Evolutionary conservation across 2,797 vertebrate genomes (phyloP).

Genomic region (Cyprinodon diabolis): DNA sequence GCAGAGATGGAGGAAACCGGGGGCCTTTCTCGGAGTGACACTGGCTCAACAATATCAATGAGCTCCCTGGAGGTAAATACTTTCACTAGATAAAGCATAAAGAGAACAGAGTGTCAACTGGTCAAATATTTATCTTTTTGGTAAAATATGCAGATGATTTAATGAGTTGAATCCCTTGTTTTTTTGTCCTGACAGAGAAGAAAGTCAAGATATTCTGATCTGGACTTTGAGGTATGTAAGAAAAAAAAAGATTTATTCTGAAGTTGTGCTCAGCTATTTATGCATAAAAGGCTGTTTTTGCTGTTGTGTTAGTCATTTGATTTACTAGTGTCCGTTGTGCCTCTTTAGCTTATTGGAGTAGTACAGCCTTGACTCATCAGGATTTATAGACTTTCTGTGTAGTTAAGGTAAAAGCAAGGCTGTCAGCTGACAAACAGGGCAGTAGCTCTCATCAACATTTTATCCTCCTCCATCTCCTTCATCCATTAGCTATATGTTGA

Average conservation of each 20-base stretch:
- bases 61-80: slow-evolving; percentile 96
- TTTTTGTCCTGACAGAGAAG: slow-evolving; percentile 88
- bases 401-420: slow-evolving; percentile 82
- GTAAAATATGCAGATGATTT: neutral
- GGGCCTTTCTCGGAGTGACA: slow-evolving; percentile 95
- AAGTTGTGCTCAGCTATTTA: slow-evolving; percentile 62
- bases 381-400: slow-evolving; percentile 77
- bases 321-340: slow-evolving; percentile 81
- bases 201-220: slow-evolving; percentile 98
- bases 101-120: slow-evolving; percentile 27
- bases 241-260: slow-evolving; percentile 10
- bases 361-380: slow-evolving; percentile 72
- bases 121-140: neutral
- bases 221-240: slow-evolving; percentile 98
- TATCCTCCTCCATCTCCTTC: slow-evolving; percentile 77
- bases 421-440: slow-evolving; percentile 82
- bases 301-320: slow-evolving; percentile 83
- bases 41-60: slow-evolving; percentile 98
- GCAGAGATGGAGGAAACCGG: slow-evolving; percentile 95
- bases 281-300: slow-evolving; percentile 69
- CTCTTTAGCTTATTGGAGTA: slow-evolving; percentile 83
- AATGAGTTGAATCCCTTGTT: slow-evolving; percentile 21
- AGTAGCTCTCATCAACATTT: slow-evolving; percentile 78
- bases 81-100: slow-evolving; percentile 7
- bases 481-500: slow-evolving; percentile 81